These are phyloP conservation scores for Cotesia chilonis DNA, from an alignment of 1,140 invertebrate species.

Conservation along the genomic window DNA sequence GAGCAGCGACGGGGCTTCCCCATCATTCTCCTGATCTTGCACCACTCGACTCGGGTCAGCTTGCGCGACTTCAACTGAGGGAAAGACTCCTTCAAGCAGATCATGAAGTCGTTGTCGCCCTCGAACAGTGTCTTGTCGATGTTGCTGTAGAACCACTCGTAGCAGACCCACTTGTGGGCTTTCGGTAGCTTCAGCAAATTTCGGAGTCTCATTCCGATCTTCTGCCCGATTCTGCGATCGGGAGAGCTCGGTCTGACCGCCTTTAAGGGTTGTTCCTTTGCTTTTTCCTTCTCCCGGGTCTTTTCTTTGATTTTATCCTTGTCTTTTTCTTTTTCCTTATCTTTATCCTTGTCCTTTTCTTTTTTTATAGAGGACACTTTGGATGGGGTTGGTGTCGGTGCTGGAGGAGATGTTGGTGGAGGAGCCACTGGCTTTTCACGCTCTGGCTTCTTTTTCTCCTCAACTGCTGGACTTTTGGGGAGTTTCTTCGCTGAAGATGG, in stretches of 20 bases:
- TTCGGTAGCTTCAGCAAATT: constrained; percentile 98
- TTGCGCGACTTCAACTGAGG: constrained; percentile 88
- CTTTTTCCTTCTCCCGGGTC: too few relatives aligned
- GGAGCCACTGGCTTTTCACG: background rate
- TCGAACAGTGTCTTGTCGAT: constrained; percentile 93
- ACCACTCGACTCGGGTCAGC: constrained; percentile 93
- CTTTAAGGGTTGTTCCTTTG: constrained; percentile 57
- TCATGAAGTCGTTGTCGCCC: constrained; percentile 96
- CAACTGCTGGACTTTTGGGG: constrained; percentile 55
- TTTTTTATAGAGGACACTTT: constrained; percentile 64
- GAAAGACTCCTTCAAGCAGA: constrained; percentile 93
- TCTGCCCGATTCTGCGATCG: constrained; percentile 83
- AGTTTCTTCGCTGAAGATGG: constrained; percentile 71
- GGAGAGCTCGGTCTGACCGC: constrained; percentile 64
- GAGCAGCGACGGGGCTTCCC: constrained; percentile 95
- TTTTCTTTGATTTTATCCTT: too few relatives aligned
- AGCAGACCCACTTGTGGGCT: constrained; percentile 99
- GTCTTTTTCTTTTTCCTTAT: too few relatives aligned
- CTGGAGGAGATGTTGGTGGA: constrained; percentile 34
- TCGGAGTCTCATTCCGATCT: constrained; percentile 87
- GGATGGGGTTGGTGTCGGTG: constrained; percentile 55
- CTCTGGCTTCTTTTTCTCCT: constrained; percentile 20
- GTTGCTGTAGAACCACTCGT: constrained; percentile 99
- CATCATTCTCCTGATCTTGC: constrained; percentile 94
- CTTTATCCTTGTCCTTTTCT: too few relatives aligned